Evolutionary conservation across 2,888 invertebrate species (phyloP).

Genomic region (Eilema sororculum): DNA sequence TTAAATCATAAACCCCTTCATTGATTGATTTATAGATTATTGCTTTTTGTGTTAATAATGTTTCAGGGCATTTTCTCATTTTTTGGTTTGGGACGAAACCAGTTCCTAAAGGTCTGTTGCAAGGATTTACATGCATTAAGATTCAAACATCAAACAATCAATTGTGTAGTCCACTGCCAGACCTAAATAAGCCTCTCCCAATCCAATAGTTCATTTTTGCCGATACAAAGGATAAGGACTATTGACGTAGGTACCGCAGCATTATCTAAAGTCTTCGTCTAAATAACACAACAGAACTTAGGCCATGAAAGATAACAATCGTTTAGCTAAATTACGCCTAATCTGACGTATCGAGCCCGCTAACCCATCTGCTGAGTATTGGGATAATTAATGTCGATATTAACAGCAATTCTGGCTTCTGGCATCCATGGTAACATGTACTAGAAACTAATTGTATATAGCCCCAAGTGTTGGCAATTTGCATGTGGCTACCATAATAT

Average conservation of each 20-base stretch:
- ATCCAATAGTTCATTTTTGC: no score
- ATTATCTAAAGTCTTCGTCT: conserved; percentile 28
- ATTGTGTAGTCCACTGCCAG: no score
- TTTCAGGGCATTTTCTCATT: no score
- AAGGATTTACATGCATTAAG: no score
- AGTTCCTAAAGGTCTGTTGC: no score
- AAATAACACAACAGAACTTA: conserved; percentile 32
- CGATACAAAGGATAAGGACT: neutral
- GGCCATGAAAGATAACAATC: conserved; percentile 35
- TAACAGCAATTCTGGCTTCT: conserved; percentile 28
- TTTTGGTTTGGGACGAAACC: no score
- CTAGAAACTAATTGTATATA: conserved; percentile 16
- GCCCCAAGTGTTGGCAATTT: conserved; percentile 17
- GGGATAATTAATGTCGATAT: conserved; percentile 46
- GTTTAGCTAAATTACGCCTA: conserved; percentile 43
- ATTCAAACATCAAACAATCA: no score
- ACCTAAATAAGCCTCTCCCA: no score
- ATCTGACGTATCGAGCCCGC: conserved; percentile 41
- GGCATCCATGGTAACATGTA: conserved; percentile 11
- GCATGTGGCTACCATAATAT: conserved; percentile 3
- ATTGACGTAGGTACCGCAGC: neutral
- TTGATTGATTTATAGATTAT: no score
- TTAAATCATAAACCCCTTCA: no score
- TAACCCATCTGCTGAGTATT: conserved; percentile 33
- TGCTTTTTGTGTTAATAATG: no score